phyloP scores from a whole-genome alignment of 2,888 invertebrate genomes.

The Catocala sponsa region DNA sequence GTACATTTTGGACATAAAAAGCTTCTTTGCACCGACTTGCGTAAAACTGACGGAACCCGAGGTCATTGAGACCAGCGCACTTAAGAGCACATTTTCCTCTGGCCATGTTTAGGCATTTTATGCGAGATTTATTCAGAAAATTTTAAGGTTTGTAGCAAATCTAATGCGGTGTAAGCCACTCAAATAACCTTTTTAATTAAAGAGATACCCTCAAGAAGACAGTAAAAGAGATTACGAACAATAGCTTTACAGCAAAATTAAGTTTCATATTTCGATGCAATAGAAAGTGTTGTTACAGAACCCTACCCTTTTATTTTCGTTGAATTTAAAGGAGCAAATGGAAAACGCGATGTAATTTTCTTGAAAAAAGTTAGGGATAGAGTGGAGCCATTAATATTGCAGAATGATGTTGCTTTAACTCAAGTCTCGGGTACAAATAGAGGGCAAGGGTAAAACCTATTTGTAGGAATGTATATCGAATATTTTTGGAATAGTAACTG shows the following conservation, averaged over 20 bases:
- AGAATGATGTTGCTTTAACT: conserved; percentile 15
- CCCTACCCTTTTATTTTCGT: conserved; percentile 15
- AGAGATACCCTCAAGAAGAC: conserved; percentile 46
- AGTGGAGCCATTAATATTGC: conserved; percentile 22
- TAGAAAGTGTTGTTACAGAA: conserved; percentile 24
- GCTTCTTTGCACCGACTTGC: conserved; percentile 10
- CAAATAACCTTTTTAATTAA: conserved; percentile 64
- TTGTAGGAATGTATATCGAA: conserved; percentile 3
- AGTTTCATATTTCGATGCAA: conserved; percentile 32
- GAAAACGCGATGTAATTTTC: conserved; percentile 15
- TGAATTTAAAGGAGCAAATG: conserved; percentile 1
- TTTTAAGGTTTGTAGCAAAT: conserved; percentile 37
- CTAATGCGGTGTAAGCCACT: conserved; percentile 51
- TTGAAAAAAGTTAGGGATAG: conserved; percentile 15
- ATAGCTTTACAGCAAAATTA: conserved; percentile 36
- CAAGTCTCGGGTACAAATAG: conserved; percentile 14
- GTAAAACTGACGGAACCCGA: conserved; percentile 17
- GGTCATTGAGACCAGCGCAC: conserved; percentile 14
- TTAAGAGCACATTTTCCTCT: conserved; percentile 19
- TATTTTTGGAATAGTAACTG: conserved; percentile 1
- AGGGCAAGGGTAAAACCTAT: conserved; percentile 6
- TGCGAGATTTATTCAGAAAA: conserved; percentile 32
- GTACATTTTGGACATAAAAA: conserved; percentile 34
- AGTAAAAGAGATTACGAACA: conserved; percentile 45
- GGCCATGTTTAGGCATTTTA: conserved; percentile 35